Percentiles rank a stretch among this genome's conserved stretches.
Evolutionary conservation across 1,140 invertebrate genomes (phyloP).

Genomic region (Planococcus citri): DNA sequence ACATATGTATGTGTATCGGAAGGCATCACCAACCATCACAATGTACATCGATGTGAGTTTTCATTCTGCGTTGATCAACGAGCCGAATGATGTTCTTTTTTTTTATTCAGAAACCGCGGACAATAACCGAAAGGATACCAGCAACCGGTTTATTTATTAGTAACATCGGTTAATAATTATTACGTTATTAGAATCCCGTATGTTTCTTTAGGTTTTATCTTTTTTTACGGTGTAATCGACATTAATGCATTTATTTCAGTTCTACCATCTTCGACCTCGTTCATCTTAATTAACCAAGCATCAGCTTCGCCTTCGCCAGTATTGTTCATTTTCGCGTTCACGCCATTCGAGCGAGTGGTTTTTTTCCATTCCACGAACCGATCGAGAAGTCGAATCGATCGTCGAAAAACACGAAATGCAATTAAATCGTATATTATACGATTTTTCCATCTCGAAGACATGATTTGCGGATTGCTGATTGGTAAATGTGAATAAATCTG

Average conservation of each 20-base stretch:
- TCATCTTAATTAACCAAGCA: constrained; percentile 13
- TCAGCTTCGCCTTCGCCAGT: background rate
- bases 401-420: no score
- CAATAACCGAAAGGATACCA: constrained; percentile 13
- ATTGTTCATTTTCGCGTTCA: background rate
- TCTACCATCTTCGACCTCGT: constrained; percentile 6
- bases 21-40: background rate
- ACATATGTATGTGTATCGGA: no score
- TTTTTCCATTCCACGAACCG: no score
- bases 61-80: background rate
- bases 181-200: constrained; percentile 19
- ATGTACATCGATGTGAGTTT: no score
- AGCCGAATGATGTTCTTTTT: background rate
- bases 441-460: no score
- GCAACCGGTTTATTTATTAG: constrained; percentile 18
- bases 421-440: no score
- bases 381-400: no score
- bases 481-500: no score
- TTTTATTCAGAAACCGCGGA: constrained; percentile 9
- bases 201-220: constrained; percentile 16
- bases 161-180: constrained; percentile 15
- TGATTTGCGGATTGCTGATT: no score
- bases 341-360: no score
- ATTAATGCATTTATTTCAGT: constrained; percentile 17
- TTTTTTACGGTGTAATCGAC: constrained; percentile 13